Percentiles rank a stretch among this genome's conserved stretches.
Conservation (phyloP, 2,797 vertebrate genomes). For the Lepilemur septentrionalis region DNA sequence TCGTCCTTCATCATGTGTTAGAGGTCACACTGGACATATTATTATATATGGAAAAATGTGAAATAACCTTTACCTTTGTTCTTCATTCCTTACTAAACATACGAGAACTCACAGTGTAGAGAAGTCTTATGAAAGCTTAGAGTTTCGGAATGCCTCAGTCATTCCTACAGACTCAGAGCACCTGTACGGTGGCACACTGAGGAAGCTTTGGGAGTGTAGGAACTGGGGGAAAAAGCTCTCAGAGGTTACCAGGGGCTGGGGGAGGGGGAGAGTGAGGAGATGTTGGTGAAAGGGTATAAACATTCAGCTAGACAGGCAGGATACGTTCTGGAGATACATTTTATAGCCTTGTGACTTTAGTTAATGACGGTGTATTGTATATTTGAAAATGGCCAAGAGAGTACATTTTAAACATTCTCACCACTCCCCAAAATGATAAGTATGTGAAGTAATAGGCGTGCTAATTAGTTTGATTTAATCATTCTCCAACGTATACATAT, state of each 20-base stretch:
- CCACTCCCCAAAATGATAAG: not conserved
- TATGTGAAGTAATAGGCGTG: not conserved
- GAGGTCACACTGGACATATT: not conserved
- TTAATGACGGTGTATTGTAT: too few relatives aligned
- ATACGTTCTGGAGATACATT: not conserved
- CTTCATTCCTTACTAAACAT: not conserved
- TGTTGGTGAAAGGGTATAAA: not conserved
- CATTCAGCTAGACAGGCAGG: not conserved
- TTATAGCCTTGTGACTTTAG: not conserved
- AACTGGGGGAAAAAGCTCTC: not conserved
- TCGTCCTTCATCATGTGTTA: not conserved
- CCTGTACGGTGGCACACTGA: too few relatives aligned
- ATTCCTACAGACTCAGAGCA: not conserved
- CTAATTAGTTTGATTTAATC: not conserved
- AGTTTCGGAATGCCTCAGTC: not conserved
- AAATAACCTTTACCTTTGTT: not conserved
- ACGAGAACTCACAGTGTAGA: not conserved
- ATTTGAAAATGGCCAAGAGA: not conserved
- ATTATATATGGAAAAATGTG: not conserved
- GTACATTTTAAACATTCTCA: not conserved
- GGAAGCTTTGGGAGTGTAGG: not conserved
- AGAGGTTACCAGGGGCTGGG: rapidly evolving
- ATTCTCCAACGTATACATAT: not conserved
- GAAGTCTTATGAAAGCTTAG: not conserved
- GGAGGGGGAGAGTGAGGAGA: not conserved